Evolutionary conservation across 1,140 invertebrate species (phyloP).

Genomic region (Ceratina japonica): DNA sequence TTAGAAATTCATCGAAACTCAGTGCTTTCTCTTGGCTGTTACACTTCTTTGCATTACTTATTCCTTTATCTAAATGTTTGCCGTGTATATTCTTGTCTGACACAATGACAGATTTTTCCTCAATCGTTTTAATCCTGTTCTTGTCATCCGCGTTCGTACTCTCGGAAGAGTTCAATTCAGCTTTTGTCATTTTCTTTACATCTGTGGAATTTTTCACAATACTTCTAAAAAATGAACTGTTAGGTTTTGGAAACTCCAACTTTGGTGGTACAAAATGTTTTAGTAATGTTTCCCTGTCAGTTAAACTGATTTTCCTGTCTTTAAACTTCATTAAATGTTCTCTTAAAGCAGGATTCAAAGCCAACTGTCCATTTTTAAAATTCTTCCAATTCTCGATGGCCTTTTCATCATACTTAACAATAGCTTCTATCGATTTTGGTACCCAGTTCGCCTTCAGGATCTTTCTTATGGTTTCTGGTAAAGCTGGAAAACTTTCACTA

Average conservation of each 20-base stretch:
- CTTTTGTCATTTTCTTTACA: not conserved
- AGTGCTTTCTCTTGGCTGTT: not conserved
- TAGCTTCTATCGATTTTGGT: slow-evolving; percentile 79
- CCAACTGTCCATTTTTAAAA: slow-evolving; percentile 80
- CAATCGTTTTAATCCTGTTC: not conserved
- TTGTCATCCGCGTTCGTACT: not conserved
- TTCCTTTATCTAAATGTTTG: not conserved
- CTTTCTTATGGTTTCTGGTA: slow-evolving; percentile 81
- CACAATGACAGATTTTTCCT: not conserved
- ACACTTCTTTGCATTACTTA: not conserved
- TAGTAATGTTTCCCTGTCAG: slow-evolving; percentile 58
- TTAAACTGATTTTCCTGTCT: slow-evolving; percentile 78
- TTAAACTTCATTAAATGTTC: slow-evolving; percentile 85
- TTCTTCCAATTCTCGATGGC: slow-evolving; percentile 85
- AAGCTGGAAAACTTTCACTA: slow-evolving; percentile 89
- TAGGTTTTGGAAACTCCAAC: slow-evolving; percentile 67
- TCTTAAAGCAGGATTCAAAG: slow-evolving; percentile 78
- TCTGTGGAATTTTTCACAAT: slow-evolving; percentile 50
- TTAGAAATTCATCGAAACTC: slow-evolving; percentile 56
- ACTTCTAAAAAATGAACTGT: slow-evolving; percentile 58
- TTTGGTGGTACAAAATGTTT: slow-evolving; percentile 60
- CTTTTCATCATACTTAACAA: slow-evolving; percentile 83
- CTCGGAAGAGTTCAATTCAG: not conserved
- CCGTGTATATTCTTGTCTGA: not conserved
- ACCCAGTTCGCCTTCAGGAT: slow-evolving; percentile 83